Evolutionary conservation across 1,140 invertebrate species (phyloP), one percentile per base, ranked within the genome.

Genomic region (Dufourea novaeangliae): DNA sequence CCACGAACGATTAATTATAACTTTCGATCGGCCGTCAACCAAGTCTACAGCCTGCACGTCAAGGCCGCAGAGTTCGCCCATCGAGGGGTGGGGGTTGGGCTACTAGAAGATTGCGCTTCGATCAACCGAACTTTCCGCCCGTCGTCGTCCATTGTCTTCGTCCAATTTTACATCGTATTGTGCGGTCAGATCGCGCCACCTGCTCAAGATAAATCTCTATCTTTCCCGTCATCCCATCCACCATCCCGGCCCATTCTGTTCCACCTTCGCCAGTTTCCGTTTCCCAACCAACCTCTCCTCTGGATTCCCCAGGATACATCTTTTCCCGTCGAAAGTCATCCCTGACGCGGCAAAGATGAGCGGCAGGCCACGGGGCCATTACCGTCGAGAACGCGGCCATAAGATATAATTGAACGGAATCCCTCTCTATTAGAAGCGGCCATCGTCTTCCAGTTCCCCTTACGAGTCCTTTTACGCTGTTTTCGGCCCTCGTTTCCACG

Each of bases 341-440:
- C 37, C 50, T 25, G 54, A 39, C 66, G 66, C 50, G 59, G 61
- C 29, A 39, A 56, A 27, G 66, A 59, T 25, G 61, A 70, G 41
- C 77, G 54, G 63, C 77, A 78, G 63, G 5, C 69, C 68, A 64
- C 64, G 61, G n/a, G n/a, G 79, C 78, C 67, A 84, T 88, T 88
- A 88, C 78, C 52, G 68, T 56, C 34, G 50, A 70, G 57, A 86
- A 88, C 72, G 64, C 54, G 50, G 79, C 79, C 73, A 86, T 85
- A 88, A 89, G 85, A 77, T 79, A 83, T 90, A 90, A 90, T 90
- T 90, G 88, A 90, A 89, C 87, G 72, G 50, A 89, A 88, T 87
- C 84, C 82, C 82, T 89, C 83, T 83, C 80, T 87, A 88, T 88
- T 89, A 88, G 63, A 84, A 62, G 50, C 78, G 76, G 77, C 80